Evolutionary conservation across 2,888 invertebrate species (phyloP), one percentile per base, ranked within the genome.

Genomic region (Trichogramma evanescens): DNA sequence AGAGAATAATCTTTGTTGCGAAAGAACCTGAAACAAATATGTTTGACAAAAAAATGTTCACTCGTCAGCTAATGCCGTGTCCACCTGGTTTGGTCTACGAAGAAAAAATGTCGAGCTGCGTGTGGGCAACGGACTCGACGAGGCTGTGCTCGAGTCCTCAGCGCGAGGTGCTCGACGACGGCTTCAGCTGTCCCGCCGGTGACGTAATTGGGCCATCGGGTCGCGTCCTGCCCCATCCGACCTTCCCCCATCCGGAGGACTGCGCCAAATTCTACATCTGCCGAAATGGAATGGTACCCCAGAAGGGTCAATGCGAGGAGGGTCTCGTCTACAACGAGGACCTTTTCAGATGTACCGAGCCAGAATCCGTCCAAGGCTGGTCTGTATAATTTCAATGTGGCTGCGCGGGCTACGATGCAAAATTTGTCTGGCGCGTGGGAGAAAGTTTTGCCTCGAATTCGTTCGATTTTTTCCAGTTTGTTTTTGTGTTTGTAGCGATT

Each of bases 221-320:
- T 8, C 81, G 87, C 56, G 82, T 83, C 0, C 79, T 89, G 2
- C 89, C 89, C 0, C 89, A 90, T 77, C 89, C 89, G 1, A 89
- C 89, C 0, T 90, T 84, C 80, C 84, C 89, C 2, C 89, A 91
- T 78, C 87, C 88, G 0, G 86, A 87, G 39, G 89, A 91, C 75
- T 91, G 91, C 74, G 86, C 87, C 72, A 89, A 89, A 74, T 91
- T 91, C 81, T 91, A 89, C 80, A 89, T 91, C 70, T 90, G 90
- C 78, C 82, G 88, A 65, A 89, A 89, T 69, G 89, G 88, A 0
- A 82, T 88, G 4, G 85, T 84, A 68, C 90, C 91, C 0, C 88
- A 89, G 73, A 86, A 86, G 71, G 88, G 89, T 5, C 85, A 87
- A 69, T 91, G 91, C 72, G 83, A 86, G 0, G 80, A 82, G 0